Evolutionary conservation across 2,797 vertebrate genomes (phyloP).

Genomic region (Gallinago stenura): DNA sequence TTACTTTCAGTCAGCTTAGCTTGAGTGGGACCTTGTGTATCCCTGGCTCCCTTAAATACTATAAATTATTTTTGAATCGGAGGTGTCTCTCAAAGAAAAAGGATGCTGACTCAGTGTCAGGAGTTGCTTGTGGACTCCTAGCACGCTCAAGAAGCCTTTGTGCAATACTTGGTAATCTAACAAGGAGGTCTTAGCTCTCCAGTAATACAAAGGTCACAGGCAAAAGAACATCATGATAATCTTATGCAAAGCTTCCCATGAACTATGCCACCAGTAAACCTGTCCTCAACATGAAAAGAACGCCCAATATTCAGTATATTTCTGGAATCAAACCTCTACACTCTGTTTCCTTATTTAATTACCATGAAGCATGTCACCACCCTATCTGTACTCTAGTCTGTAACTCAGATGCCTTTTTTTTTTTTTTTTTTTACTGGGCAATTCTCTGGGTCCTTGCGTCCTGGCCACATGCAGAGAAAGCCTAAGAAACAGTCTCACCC

Average conservation of each 20-base stretch:
- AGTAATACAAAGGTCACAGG: neutral
- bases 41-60: neutral
- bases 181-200: neutral
- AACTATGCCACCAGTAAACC: neutral
- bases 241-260: neutral
- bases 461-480: neutral
- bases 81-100: neutral
- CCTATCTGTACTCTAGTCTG: neutral
- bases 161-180: neutral
- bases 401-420: neutral
- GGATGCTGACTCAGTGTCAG: neutral
- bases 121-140: neutral
- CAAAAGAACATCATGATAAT: neutral
- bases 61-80: neutral
- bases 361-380: neutral
- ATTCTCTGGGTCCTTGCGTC: neutral
- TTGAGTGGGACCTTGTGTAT: neutral
- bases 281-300: neutral
- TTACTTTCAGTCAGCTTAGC: neutral
- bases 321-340: neutral
- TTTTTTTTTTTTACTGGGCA: neutral
- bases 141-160: neutral
- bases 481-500: neutral
- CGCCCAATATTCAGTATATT: neutral
- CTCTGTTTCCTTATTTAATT: slow-evolving; percentile 17